Conservation (phyloP, 2,797 vertebrate genomes). For the Psittacula echo region DNA sequence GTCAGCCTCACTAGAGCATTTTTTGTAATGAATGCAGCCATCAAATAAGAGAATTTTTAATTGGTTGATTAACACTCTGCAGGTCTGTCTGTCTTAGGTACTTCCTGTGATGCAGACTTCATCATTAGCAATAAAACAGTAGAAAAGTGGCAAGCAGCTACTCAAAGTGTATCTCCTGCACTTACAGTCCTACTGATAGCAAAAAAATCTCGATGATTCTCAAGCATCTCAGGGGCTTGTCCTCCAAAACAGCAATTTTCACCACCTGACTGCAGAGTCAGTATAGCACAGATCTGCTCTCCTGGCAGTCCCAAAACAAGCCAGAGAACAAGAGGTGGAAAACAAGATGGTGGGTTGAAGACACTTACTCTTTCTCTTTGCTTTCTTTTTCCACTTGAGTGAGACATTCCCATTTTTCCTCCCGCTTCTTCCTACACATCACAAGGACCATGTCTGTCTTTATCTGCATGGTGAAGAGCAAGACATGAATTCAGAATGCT, state of each 20-base stretch:
- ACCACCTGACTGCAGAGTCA: neutral
- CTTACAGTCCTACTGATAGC: neutral
- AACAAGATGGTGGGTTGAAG: neutral
- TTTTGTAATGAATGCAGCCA: neutral
- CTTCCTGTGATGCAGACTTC: neutral
- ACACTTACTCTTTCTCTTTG: conserved; percentile 96
- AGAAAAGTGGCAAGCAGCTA: neutral
- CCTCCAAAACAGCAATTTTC: neutral
- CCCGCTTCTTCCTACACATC: conserved; percentile 91
- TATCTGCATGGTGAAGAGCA: conserved; percentile 77
- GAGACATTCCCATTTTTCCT: conserved; percentile 94
- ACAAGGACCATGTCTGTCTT: conserved; percentile 94
- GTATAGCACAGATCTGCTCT: neutral
- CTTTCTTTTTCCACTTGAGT: conserved; percentile 93
- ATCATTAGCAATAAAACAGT: neutral
- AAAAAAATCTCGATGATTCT: neutral
- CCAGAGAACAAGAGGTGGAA: neutral
- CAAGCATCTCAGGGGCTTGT: neutral
- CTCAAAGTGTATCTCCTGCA: neutral
- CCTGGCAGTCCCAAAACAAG: neutral
- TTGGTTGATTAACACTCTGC: neutral
- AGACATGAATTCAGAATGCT: neutral
- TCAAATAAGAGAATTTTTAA: neutral
- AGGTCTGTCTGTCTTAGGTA: neutral
- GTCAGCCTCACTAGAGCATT: neutral